Evolutionary conservation across 1,140 invertebrate genomes (phyloP).

Genomic region (Leptoteleia sp.): DNA sequence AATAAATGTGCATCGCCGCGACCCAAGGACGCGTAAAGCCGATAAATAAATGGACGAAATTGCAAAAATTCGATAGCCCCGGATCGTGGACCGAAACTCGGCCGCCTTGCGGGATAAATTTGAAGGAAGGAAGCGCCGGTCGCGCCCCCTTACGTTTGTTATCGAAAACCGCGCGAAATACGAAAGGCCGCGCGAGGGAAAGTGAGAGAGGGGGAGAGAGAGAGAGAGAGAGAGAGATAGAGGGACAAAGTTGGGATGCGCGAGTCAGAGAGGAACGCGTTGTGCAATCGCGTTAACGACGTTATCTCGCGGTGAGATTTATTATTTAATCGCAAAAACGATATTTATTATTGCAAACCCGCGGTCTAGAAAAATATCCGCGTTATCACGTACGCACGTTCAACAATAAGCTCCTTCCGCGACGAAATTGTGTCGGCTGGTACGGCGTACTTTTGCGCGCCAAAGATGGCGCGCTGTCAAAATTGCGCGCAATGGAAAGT

Average conservation of each 20-base stretch:
- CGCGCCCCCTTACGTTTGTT: no score
- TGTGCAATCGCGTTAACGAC: constrained; percentile 60
- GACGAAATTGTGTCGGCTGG: constrained; percentile 67
- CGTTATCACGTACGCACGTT: constrained; percentile 71
- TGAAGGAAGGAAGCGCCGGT: no score
- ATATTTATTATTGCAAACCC: constrained; percentile 79
- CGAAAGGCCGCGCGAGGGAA: constrained; percentile 15
- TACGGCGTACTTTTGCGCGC: constrained; percentile 38
- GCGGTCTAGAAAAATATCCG: constrained; percentile 77
- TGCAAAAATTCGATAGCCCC: background rate
- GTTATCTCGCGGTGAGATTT: constrained; percentile 75
- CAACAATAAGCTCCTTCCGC: constrained; percentile 71
- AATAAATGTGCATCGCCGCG: constrained; percentile 16
- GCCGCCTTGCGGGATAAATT: no score
- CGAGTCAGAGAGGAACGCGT: constrained; percentile 16
- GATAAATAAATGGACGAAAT: constrained; percentile 14
- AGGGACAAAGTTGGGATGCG: background rate
- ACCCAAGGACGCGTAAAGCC: background rate
- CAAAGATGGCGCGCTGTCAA: constrained; percentile 46
- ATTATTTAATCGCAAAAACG: constrained; percentile 78
- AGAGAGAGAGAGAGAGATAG: no score
- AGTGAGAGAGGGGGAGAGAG: background rate
- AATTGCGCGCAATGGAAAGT: constrained; percentile 16
- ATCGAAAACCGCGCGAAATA: constrained; percentile 14
- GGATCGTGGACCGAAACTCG: no score